Evolutionary conservation across 35 echinoderm and acorn worm genomes (phyloP).

Genomic region (Patiria miniata): DNA sequence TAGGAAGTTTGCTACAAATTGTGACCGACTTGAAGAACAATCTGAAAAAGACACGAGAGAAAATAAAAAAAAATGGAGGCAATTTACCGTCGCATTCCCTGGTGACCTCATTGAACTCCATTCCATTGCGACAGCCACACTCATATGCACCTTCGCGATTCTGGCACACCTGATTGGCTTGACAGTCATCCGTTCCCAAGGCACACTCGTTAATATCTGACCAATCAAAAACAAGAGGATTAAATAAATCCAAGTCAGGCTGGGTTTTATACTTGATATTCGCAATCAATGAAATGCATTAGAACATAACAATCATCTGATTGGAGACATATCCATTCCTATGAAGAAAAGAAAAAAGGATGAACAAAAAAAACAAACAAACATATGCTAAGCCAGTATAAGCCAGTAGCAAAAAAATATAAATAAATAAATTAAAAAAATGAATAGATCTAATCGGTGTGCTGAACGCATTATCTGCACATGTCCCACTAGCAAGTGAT

Average conservation of each 20-base stretch:
- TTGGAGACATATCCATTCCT: no score
- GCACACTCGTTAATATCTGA: conserved; percentile 93
- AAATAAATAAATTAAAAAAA: no score
- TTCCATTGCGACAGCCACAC: conserved; percentile 62
- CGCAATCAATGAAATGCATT: not conserved
- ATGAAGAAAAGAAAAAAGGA: no score
- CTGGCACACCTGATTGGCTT: conserved; percentile 68
- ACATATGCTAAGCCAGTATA: no score
- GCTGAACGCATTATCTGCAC: no score
- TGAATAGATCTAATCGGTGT: no score
- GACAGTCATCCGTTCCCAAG: conserved; percentile 67
- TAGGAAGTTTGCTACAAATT: no score
- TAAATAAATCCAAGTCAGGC: not conserved
- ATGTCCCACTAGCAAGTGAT: no score
- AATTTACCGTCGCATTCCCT: conserved; percentile 66
- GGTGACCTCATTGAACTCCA: conserved; percentile 36
- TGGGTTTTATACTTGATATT: not conserved
- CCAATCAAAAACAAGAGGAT: not conserved
- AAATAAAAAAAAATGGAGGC: not conserved
- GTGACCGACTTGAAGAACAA: no score
- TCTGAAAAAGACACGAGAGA: no score
- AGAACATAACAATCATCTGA: not conserved
- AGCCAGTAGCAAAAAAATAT: no score
- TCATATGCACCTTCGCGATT: conserved; percentile 70
- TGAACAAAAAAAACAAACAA: no score